phyloP scores from a whole-genome alignment of 2,888 invertebrate genomes.

The Chymomyza fuscimana region DNA sequence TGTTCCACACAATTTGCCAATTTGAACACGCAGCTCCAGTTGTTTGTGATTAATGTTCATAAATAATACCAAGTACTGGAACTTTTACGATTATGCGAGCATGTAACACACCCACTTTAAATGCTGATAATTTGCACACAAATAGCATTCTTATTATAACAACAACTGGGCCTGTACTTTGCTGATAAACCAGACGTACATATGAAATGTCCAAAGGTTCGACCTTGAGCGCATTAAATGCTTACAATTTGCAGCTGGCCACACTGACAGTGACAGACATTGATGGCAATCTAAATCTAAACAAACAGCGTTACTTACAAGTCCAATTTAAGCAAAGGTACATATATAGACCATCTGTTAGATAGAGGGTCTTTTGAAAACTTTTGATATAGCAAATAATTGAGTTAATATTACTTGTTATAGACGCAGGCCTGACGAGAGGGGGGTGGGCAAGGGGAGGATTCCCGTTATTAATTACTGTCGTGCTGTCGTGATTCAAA shows the following conservation, averaged over 20 bases:
- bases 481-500: no score
- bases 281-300: not conserved
- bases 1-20: not conserved
- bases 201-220: not conserved
- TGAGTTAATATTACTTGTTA: no score
- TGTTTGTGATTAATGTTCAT: not conserved
- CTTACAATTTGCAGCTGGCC: not conserved
- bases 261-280: not conserved
- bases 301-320: not conserved
- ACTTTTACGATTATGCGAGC: not conserved
- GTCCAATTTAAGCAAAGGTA: not conserved
- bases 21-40: not conserved
- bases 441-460: no score
- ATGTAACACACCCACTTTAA: not conserved
- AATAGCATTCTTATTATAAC: not conserved
- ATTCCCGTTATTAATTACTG: no score
- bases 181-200: not conserved
- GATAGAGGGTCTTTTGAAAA: not conserved
- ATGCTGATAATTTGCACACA: not conserved
- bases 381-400: not conserved
- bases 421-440: no score
- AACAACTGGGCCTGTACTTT: not conserved
- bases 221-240: not conserved
- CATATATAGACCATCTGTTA: not conserved
- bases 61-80: not conserved